These are phyloP conservation scores for Podarcis cretensis DNA, from an alignment of 2,113 vertebrate genomes.

Conservation along the genomic window DNA sequence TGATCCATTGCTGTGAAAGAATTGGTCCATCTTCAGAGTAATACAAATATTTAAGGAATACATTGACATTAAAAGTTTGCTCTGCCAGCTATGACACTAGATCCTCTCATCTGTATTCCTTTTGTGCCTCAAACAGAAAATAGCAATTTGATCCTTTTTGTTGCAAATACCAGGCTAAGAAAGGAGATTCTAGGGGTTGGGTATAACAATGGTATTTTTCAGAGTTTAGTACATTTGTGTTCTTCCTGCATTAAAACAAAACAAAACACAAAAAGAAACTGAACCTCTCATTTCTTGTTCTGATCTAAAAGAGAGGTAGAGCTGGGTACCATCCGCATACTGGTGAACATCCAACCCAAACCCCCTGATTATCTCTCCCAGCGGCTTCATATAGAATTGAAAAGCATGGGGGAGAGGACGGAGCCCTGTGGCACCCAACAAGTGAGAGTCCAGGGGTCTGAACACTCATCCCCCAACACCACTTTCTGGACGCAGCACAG, in stretches of 20 bases:
- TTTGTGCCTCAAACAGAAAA: not conserved
- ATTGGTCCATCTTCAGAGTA: not conserved
- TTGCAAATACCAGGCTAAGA: not conserved
- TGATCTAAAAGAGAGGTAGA: too few relatives aligned
- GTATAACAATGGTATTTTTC: not conserved
- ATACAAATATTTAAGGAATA: not conserved
- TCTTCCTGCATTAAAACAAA: not conserved
- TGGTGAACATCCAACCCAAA: too few relatives aligned
- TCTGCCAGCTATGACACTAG: not conserved
- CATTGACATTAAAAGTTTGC: not conserved
- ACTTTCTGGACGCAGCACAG: too few relatives aligned
- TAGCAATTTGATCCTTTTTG: not conserved
- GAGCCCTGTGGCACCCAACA: too few relatives aligned
- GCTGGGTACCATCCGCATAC: too few relatives aligned
- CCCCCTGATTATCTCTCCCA: too few relatives aligned
- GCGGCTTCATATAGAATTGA: too few relatives aligned
- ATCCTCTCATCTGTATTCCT: not conserved
- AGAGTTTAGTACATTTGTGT: not conserved
- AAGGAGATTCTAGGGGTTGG: not conserved
- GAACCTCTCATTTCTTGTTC: not conserved
- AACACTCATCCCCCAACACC: too few relatives aligned
- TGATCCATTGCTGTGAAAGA: not conserved
- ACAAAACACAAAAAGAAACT: not conserved
- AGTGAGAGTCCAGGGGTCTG: too few relatives aligned
- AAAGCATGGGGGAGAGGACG: too few relatives aligned